Evolutionary conservation across 2,888 invertebrate genomes (phyloP).

Genomic region (Campoplex nolae): DNA sequence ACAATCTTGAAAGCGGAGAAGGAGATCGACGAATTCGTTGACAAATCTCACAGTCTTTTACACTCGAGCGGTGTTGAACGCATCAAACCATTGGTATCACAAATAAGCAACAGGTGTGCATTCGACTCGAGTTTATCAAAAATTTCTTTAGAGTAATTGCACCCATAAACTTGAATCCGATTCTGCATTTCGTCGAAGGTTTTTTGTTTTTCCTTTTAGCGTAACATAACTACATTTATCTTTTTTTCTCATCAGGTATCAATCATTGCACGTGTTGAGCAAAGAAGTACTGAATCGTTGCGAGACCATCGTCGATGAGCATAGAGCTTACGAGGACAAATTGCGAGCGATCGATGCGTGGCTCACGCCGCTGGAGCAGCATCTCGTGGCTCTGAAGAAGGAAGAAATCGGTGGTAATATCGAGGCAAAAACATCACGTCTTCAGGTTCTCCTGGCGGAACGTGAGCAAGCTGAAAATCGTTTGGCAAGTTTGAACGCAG

Average conservation of each 20-base stretch:
- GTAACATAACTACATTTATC: not conserved
- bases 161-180: not conserved
- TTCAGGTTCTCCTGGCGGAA: conserved; percentile 91
- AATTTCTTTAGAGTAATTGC: not conserved
- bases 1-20: conserved; percentile 92
- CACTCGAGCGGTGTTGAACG: conserved; percentile 94
- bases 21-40: conserved; percentile 94
- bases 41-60: conserved; percentile 94
- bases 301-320: conserved; percentile 93
- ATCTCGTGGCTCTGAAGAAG: conserved; percentile 88
- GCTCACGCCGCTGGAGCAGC: conserved; percentile 91
- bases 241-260: conserved; percentile 86
- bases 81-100: conserved; percentile 94
- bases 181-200: not conserved
- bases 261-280: conserved; percentile 91
- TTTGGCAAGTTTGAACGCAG: conserved; percentile 89
- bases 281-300: conserved; percentile 95
- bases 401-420: conserved; percentile 87
- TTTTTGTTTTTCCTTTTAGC: not conserved
- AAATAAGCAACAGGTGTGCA: conserved; percentile 91
- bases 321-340: conserved; percentile 91
- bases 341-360: conserved; percentile 91
- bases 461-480: conserved; percentile 94
- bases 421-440: conserved; percentile 89
- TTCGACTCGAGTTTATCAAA: not conserved